Evolutionary conservation across 35 echinoderm and acorn worm genomes (phyloP), one percentile per base, ranked within the genome.

Genomic region (Antedon bifida): DNA sequence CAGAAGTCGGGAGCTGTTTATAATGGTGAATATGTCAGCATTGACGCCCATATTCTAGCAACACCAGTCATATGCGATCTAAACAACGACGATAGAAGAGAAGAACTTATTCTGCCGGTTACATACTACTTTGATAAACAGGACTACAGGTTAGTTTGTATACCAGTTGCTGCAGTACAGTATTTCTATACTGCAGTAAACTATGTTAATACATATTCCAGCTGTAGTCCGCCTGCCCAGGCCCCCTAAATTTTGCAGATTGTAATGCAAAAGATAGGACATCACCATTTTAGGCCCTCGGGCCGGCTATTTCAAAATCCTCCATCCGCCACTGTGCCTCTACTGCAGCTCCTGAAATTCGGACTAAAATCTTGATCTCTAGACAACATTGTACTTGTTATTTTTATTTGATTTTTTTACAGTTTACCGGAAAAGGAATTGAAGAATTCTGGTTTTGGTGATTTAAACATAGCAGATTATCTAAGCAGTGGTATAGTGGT

Each of bases 11-110:
- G 84, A 13, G 1, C 5, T 30, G 35, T 76, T 4, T 45, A 21
- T 78, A 35, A 85, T 85, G 30, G 80, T 33, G 46, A 77, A 7
- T 83, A 83, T 35, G 75, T 89, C 12, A 89, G 76, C 51, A 46
- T 89, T 5, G 39, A 75, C 64, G 31, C 90, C 82, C 90, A 92
- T 78, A 75, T 92, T 76, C 80, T 92, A 36, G 77, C 90, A 35
- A 92, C 90, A 32, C 90, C 90, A 77, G 75, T 84, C 5, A 80
- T 92, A 32, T 76, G 86, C 29, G 90, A 92, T 74, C 86, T 92
- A 29, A 85, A 92, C 42, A 84, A 79, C 30, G 90, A 92, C 88
- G 90, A 86, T 30, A 84, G 76, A 32, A 85, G 23, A 76, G 90
- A 92, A 46, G 90, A 92, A 77, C 79, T 92, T 3, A 64, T 87